Evolutionary conservation across 2,888 invertebrate species (phyloP), one percentile per base, ranked within the genome.

Genomic region (Phanerotoma sp.): DNA sequence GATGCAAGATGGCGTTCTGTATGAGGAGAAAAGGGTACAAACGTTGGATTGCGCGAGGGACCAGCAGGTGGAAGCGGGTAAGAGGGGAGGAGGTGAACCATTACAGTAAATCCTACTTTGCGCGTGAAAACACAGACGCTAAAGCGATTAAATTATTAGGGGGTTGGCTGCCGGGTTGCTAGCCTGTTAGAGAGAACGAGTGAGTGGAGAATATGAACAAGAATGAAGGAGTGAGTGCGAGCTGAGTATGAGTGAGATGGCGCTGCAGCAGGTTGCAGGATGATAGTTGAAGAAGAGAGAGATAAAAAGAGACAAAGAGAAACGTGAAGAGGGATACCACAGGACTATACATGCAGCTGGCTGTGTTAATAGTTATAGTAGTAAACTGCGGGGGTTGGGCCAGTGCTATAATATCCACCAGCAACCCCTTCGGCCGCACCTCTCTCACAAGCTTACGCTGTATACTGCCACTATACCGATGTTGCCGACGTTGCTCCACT

Each of bases 91-190:
- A 55, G 59, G 58, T 60, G 64, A 62, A 61, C 64, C 65, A 65
- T 65, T 65, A 65, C 65, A 64, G 65, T 65, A 65, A 65, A 65
- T 65, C 65, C 64, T 65, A 64, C 64, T 65, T 65, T 65, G 65
- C 65, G 64, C 65, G 65, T 62, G 65, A 65, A 65, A 65, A 65
- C 65, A 65, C 65, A 62, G 65, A 64, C 64, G 64, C 64, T 65
- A 65, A 65, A 65, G 65, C 65, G 65, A 65, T 65, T 65, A 65
- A 65, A 65, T 65, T 65, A 65, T 65, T 64, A 65, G 62, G 60
- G 64, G 62, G 64, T 58, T 58, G 55, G 61, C 52, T 57, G 63
- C 58, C 54, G 56, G 58, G 57, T 51, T 57, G 56, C 58, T 55
- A 55, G 58, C 28, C 54, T 56, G 62, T 55, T 47, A 56, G 62